Evolutionary conservation across 2,888 invertebrate species (phyloP).

Genomic region (Drosophila birchii): DNA sequence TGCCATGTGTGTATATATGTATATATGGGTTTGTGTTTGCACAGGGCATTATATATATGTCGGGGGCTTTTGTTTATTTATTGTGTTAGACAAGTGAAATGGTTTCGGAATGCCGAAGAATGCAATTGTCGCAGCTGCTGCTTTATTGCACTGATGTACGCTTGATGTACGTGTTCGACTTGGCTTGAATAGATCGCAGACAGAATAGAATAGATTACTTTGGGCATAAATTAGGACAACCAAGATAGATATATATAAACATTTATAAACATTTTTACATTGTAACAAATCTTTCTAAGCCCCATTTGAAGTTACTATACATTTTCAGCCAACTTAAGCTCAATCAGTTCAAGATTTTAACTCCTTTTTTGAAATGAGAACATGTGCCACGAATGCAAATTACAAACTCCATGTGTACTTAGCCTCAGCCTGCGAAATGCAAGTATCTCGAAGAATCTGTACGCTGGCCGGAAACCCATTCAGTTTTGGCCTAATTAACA

Average conservation of each 20-base stretch:
- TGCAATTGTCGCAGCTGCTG: constrained; percentile 42
- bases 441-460: constrained; percentile 33
- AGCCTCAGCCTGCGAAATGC: constrained; percentile 3
- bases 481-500: constrained; percentile 71
- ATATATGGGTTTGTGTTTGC: neutral
- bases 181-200: constrained; percentile 1
- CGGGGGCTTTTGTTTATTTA: constrained; percentile 38
- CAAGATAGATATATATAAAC: neutral
- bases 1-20: neutral
- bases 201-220: constrained; percentile 7
- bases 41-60: constrained; percentile 34
- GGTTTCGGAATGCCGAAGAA: constrained; percentile 28
- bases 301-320: neutral
- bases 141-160: constrained; percentile 33
- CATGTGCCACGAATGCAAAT: constrained; percentile 11
- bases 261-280: neutral
- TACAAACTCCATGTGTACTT: constrained; percentile 35
- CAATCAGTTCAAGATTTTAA: neutral
- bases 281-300: neutral
- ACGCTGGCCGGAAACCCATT: constrained; percentile 20
- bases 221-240: neutral
- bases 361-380: neutral
- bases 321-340: neutral
- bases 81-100: constrained; percentile 35
- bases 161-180: constrained; percentile 23